Conservation (phyloP, 2,113 vertebrate species). For the Rhabdomys dilectus region DNA sequence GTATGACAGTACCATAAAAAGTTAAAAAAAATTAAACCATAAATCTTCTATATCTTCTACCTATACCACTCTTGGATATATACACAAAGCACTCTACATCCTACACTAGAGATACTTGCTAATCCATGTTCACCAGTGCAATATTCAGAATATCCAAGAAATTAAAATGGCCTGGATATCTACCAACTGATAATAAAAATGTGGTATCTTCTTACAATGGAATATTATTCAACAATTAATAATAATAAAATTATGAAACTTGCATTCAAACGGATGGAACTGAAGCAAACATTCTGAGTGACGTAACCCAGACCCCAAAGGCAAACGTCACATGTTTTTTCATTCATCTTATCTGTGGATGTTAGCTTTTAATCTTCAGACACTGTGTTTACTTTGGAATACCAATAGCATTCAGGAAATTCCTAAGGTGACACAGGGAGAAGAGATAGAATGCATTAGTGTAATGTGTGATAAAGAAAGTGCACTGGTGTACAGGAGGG, state of each 20-base stretch:
- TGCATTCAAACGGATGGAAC: neutral
- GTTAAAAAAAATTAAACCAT: neutral
- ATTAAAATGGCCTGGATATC: neutral
- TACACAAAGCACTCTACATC: neutral
- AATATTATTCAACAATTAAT: neutral
- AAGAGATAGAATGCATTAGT: neutral
- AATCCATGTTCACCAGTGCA: neutral
- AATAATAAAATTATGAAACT: neutral
- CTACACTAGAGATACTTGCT: neutral
- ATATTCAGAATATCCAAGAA: neutral
- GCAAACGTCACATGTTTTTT: neutral
- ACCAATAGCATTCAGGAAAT: neutral
- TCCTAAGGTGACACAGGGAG: neutral
- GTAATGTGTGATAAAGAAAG: neutral
- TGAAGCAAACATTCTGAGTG: neutral
- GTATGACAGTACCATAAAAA: neutral
- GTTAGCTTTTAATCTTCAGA: neutral
- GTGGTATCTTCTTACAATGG: neutral
- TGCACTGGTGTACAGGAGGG: neutral
- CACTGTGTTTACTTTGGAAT: neutral
- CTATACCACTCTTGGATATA: neutral
- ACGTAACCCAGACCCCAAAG: neutral
- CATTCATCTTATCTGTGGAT: neutral
- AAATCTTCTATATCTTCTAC: neutral
- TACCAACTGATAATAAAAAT: neutral